A percentile compares a stretch with the other conserved stretches of the same genome.
Evolutionary conservation across 2,797 vertebrate species (phyloP).

Genomic region (Bufotes viridis): DNA sequence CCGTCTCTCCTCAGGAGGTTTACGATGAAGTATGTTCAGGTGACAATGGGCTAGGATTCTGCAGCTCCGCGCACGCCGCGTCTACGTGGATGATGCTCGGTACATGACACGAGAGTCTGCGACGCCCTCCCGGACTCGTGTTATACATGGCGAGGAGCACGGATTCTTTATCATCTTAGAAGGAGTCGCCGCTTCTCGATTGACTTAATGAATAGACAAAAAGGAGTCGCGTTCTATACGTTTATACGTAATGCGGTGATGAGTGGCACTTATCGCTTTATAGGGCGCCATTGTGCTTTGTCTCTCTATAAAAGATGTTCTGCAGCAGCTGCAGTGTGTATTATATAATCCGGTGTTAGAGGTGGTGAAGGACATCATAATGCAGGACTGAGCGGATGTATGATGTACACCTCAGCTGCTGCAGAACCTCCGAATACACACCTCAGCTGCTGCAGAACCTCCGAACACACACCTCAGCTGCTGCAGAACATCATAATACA

Average conservation of each 20-base stretch:
- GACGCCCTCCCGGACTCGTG: background rate
- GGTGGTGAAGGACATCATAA: background rate
- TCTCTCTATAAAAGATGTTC: background rate
- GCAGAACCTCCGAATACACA: background rate
- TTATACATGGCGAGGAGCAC: background rate
- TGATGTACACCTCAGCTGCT: background rate
- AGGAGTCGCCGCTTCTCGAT: background rate
- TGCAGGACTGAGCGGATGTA: background rate
- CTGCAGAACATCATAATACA: no score
- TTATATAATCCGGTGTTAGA: background rate
- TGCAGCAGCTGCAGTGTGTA: background rate
- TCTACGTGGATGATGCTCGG: background rate
- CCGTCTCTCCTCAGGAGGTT: conserved; percentile 41
- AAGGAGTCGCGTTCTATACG: background rate
- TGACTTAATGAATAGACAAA: background rate
- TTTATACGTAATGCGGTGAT: background rate
- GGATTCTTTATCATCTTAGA: background rate
- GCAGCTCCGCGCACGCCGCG: background rate
- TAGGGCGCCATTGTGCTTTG: background rate
- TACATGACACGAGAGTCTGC: conserved; percentile 6
- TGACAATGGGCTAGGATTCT: conserved; percentile 32
- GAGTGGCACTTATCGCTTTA: background rate
- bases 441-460: no score
- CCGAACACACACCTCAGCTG: no score
- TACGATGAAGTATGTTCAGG: conserved; percentile 40